A percentile compares a stretch with the other conserved stretches of the same genome.
Evolutionary conservation across 2,113 vertebrate genomes (phyloP).

Genomic region (Hyaena hyaena): DNA sequence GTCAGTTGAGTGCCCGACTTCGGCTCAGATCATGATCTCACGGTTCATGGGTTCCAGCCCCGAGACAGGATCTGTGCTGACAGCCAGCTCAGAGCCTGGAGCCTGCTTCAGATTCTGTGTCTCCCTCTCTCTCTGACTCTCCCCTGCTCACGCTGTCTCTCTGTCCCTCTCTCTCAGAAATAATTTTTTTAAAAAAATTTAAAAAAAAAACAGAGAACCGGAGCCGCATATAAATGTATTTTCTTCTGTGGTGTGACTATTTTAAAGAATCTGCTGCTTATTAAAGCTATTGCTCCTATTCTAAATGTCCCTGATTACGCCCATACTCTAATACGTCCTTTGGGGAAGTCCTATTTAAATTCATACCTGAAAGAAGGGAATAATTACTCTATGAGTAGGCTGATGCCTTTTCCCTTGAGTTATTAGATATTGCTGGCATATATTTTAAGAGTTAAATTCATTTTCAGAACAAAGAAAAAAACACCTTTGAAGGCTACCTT

Average conservation of each 20-base stretch:
- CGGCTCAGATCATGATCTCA: no score
- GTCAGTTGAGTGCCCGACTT: no score
- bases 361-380: background rate
- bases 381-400: background rate
- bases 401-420: background rate
- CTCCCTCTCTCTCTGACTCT: no score
- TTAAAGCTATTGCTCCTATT: background rate
- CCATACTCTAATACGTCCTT: background rate
- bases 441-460: conserved; percentile 47
- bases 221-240: background rate
- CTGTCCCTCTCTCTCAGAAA: no score
- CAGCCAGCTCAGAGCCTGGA: no score
- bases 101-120: no score
- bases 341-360: background rate
- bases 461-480: conserved; percentile 59
- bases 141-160: no score
- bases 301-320: background rate
- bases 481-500: conserved; percentile 65
- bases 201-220: background rate
- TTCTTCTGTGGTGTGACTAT: background rate
- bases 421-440: background rate
- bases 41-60: no score
- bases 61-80: no score
- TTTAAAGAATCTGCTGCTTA: background rate
- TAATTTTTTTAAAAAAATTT: no score